A percentile compares a stretch with the other conserved stretches of the same genome.
phyloP scores from a whole-genome alignment of 1,140 invertebrate genomes.

The Polyergus mexicanus region DNA sequence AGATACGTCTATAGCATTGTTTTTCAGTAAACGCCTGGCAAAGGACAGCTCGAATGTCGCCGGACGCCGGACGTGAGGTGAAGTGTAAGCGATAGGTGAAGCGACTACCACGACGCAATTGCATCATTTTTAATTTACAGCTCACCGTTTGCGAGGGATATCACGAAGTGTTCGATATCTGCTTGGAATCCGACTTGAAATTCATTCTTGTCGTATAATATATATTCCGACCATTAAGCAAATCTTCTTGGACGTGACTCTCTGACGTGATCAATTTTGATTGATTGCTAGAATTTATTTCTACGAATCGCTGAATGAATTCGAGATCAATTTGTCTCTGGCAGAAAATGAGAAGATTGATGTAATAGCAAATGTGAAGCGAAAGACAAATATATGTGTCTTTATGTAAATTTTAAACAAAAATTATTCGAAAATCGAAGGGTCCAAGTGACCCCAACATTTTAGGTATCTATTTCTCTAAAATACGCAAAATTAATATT shows the following conservation, averaged over 20 bases:
- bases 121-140: conserved; percentile 55
- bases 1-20: conserved; percentile 10
- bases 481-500: background rate
- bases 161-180: background rate
- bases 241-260: conserved; percentile 16
- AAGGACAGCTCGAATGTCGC: background rate
- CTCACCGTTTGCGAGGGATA: background rate
- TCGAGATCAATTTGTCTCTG: too few species aligned
- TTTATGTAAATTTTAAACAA: background rate
- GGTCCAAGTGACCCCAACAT: background rate
- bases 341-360: background rate
- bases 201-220: background rate
- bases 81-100: conserved; percentile 62
- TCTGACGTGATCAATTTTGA: conserved; percentile 15
- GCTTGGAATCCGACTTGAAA: background rate
- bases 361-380: background rate
- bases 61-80: conserved; percentile 49
- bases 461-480: background rate
- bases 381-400: background rate
- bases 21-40: conserved; percentile 44
- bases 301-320: background rate
- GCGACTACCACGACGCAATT: background rate
- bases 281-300: background rate
- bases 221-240: background rate
- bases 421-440: background rate